phyloP scores from a whole-genome alignment of 1,140 invertebrate species.

The Drosophila suzukii region DNA sequence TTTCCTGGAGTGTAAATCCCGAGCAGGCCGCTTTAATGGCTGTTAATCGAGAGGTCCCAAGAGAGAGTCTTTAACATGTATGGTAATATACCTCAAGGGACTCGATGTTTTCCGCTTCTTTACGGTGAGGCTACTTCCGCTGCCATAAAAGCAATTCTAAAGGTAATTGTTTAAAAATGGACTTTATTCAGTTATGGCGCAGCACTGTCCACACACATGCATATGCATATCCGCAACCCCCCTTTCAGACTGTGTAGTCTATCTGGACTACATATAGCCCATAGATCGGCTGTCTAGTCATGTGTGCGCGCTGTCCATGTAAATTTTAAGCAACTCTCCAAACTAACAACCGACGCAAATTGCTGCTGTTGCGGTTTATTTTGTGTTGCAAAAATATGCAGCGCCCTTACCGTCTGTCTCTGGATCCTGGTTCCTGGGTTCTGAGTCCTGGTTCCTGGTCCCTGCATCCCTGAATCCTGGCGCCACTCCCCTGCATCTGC shows the following conservation, averaged over 20 bases:
- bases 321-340: constrained; percentile 68
- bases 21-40: background rate
- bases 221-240: constrained; percentile 11
- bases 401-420: constrained; percentile 5
- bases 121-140: constrained; percentile 53
- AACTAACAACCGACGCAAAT: constrained; percentile 80
- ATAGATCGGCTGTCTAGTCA: constrained; percentile 68
- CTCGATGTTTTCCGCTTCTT: background rate
- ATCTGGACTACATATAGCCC: background rate
- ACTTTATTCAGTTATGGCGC: constrained; percentile 72
- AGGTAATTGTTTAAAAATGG: constrained; percentile 82
- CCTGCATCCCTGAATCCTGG: background rate
- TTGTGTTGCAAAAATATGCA: constrained; percentile 81
- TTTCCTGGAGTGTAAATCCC: background rate
- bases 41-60: background rate
- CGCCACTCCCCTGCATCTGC: constrained; percentile 6
- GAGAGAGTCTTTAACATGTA: background rate
- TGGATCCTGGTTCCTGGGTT: background rate
- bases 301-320: constrained; percentile 63
- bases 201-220: constrained; percentile 11
- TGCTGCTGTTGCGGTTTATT: constrained; percentile 81
- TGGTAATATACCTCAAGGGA: background rate
- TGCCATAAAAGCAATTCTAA: constrained; percentile 65
- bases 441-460: constrained; percentile 3
- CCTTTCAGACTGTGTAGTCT: background rate